Base-by-base conservation (phyloP, 2,113 vertebrate genomes). In the Pseudorasbora parva region DNA sequence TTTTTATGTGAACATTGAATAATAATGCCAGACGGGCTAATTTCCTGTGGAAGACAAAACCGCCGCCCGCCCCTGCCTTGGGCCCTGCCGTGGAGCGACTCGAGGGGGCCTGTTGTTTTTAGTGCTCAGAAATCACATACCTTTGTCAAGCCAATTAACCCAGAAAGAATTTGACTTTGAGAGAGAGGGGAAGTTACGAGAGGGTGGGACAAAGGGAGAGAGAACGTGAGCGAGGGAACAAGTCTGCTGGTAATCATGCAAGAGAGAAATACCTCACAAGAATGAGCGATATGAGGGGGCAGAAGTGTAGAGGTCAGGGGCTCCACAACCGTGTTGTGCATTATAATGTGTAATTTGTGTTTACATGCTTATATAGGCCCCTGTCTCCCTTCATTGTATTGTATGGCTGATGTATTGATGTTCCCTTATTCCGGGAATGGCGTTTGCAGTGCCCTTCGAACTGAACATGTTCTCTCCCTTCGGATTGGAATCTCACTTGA, bases 11-110 rank as follows among this genome's bases (percentile, higher is more conserved):
- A 72, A 43, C 33, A 30, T 30, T 30, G 30, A 33, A 33, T 33
- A 33, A 33, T 33, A 33, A 25, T 82, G 87, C 91, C 86, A 93
- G 92, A 93, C 91, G 69, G 88, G 91, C 91, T 93, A 88, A 92
- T 94, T 93, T 94, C 94, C 93, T 93, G 92, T 30, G 91, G 90
- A 93, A 91, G 92, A 75, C 56, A 86, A 17, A 1, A 87, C 56
- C 5, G 72, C 25, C 10, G 11, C 25, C 43, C 8, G 62, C 54
- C 56, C 72, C 43, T 19, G 33, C 76, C 2, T 23, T 49, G 75
- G 82, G 72, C 82, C 85, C 78, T 81, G 84, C 82, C 81, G 82
- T 82, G 73, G 73, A 81, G 83, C 86, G 73, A 72, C 85, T 82
- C 30, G 75, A 82, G 87, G 68, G 73, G 12, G 21, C 85, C 86